Evolutionary conservation across 2,113 vertebrate species (phyloP).

Genomic region (Neogobius melanostomus): DNA sequence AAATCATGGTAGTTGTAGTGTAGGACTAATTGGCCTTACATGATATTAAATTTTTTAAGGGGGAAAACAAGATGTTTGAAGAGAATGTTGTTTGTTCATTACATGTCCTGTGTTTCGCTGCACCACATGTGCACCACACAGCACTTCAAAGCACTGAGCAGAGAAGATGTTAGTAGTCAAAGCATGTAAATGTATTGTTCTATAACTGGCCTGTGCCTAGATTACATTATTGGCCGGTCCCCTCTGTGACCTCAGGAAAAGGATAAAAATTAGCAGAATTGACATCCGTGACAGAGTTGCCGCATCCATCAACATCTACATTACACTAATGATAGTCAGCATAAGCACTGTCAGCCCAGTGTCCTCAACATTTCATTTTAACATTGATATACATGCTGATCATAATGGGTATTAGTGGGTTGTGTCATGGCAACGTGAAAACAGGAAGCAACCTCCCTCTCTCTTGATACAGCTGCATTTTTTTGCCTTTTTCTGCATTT

Average conservation of each 20-base stretch:
- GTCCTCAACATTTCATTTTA: constrained; percentile 43
- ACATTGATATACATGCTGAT: background rate
- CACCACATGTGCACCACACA: background rate
- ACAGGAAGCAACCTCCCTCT: no score
- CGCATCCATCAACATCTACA: constrained; percentile 51
- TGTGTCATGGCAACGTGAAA: background rate
- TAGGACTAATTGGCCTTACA: background rate
- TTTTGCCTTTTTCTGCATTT: no score
- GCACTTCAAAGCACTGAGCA: no score
- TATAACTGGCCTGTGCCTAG: background rate
- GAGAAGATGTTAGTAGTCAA: background rate
- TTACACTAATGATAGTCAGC: constrained; percentile 58
- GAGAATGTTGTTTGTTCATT: no score
- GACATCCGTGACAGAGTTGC: constrained; percentile 42
- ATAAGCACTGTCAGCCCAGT: constrained; percentile 17
- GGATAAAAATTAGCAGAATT: constrained; percentile 53
- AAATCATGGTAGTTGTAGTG: background rate
- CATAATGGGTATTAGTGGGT: background rate
- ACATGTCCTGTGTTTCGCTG: background rate
- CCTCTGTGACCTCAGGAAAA: constrained; percentile 37
- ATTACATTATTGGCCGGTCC: background rate
- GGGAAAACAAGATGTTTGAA: no score
- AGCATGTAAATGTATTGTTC: background rate
- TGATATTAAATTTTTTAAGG: background rate
- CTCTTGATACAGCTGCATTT: no score